These are phyloP conservation scores for Drosophila meridiana DNA, from an alignment of 2,888 invertebrate species.

Conservation along the genomic window DNA sequence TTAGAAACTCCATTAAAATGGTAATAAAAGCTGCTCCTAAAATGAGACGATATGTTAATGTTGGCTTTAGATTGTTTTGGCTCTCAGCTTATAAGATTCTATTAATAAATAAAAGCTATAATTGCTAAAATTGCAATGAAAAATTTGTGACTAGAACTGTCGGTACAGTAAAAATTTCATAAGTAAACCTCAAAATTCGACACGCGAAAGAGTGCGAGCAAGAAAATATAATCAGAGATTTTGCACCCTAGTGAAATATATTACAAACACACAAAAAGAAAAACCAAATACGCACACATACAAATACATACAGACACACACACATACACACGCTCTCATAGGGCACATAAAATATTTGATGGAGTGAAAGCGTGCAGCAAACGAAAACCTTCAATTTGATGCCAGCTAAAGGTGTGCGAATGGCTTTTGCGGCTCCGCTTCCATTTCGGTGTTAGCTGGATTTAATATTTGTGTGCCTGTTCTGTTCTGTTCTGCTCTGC, in stretches of 20 bases:
- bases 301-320: constrained; percentile 14
- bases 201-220: constrained; percentile 39
- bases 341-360: constrained; percentile 53
- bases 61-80: not conserved
- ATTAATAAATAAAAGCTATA: not conserved
- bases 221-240: constrained; percentile 69
- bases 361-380: constrained; percentile 36
- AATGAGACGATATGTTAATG: not conserved
- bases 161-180: constrained; percentile 21
- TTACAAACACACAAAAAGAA: constrained; percentile 44
- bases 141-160: constrained; percentile 45
- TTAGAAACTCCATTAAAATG: constrained; percentile 25
- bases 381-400: constrained; percentile 63
- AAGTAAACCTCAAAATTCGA: constrained; percentile 20
- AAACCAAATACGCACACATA: constrained; percentile 11
- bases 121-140: not conserved
- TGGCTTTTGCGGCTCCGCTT: constrained; percentile 22
- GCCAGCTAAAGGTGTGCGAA: constrained; percentile 51
- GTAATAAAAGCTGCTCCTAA: not conserved
- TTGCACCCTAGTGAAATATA: constrained; percentile 60
- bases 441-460: not conserved
- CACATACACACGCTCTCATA: constrained; percentile 16
- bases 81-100: not conserved
- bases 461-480: constrained; percentile 39
- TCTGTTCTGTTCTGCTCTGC: constrained; percentile 25